Base-by-base conservation (phyloP, 1,140 invertebrate species). In the Triops longicaudatus region DNA sequence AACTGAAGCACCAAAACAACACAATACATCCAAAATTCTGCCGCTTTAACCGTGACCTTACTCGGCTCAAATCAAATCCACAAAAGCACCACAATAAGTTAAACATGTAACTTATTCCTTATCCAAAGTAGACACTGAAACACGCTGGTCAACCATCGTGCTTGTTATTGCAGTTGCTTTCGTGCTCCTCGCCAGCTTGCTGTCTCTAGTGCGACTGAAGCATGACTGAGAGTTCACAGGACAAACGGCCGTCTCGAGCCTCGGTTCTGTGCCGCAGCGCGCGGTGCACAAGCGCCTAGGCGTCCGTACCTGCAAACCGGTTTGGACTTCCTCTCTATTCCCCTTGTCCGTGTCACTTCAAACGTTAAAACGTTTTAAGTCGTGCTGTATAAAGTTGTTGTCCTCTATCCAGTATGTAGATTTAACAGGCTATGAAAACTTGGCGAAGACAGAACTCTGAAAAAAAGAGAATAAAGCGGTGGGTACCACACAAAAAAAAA, bases 11-110 rank as follows among this genome's bases (percentile, higher is more conserved):
- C 50, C n/a, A 63, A 63, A 63, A 63, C 50, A 63, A 63, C 14
- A 63, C 50, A 14, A 63, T 14, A 63, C 50, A 63, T 63, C 50
- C 50, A 63, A 63, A 63, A 63, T n/a, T 63, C n/a, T 22, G 50
- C 17, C 50, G 50, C 17, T 63, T 63, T 63, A 63, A 63, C 6
- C 50, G 50, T 9, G 17, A 6, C 22, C 17, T 63, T 63, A 63
- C 50, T 63, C 50, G 5, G 50, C 50, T n/a, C 14, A 63, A 17
- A 3, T 6, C n/a, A 17, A 63, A 12, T 63, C 5, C 22, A 63
- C 5, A 22, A 63, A n/a, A 37, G 31, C 31, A 37, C 31, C 31
- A 37, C 31, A 37, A 37, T 7, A 37, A 37, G 31, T 37, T 7
- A 37, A 37, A 37, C 31, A 7, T 37, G 31, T 37, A 37, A 37